Evolutionary conservation across 2,888 invertebrate species (phyloP).

Genomic region (Notodonta dromedarius): DNA sequence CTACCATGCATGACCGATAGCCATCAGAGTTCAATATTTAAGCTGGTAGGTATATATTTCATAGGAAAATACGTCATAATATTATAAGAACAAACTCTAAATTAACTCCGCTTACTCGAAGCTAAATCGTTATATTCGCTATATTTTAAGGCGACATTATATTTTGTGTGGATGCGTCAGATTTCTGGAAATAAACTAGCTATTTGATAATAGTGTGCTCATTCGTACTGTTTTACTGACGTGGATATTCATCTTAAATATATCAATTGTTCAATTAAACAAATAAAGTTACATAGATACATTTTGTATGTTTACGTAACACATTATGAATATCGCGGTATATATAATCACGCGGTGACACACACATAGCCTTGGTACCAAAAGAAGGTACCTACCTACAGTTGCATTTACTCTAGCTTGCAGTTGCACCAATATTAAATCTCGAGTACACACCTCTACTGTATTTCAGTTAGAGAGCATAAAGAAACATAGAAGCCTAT

Average conservation of each 20-base stretch:
- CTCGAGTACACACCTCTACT: no score
- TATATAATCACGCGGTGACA: not conserved
- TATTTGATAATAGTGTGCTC: no score
- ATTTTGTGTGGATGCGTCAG: not conserved
- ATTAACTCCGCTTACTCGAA: no score
- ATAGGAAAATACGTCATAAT: not conserved
- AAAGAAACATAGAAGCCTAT: no score
- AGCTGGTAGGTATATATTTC: not conserved
- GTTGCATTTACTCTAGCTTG: not conserved
- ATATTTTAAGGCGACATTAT: not conserved
- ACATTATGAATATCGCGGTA: slow-evolving; percentile 3
- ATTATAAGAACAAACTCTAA: no score
- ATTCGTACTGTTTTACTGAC: no score
- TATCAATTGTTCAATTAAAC: not conserved
- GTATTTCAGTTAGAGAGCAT: no score
- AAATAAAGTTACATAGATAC: not conserved
- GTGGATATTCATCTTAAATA: not conserved
- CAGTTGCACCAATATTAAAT: not conserved
- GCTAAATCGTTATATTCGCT: no score
- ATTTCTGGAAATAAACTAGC: not conserved
- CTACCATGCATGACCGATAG: not conserved
- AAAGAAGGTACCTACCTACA: no score
- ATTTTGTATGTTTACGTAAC: slow-evolving; percentile 2
- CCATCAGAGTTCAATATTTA: not conserved
- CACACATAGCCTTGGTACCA: not conserved